Evolutionary conservation across 2,797 vertebrate genomes (phyloP).

Genomic region (Lepilemur ruficaudatus): DNA sequence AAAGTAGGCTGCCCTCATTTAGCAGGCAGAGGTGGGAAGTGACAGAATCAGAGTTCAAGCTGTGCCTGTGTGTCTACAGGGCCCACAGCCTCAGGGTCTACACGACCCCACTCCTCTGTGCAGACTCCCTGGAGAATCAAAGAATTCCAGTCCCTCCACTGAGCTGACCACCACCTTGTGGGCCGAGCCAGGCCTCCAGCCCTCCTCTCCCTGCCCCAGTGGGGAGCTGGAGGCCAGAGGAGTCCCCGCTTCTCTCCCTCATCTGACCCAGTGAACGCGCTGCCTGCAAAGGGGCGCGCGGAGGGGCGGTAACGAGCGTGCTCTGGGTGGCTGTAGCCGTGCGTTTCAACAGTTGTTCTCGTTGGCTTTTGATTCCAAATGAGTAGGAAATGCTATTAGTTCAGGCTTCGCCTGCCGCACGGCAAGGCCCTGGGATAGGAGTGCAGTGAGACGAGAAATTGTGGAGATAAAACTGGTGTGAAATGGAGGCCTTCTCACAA

Average conservation of each 20-base stretch:
- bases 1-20: background rate
- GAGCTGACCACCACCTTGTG: background rate
- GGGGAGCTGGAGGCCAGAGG: background rate
- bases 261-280: background rate
- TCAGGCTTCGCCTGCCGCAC: conserved; percentile 61
- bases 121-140: background rate
- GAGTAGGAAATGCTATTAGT: conserved; percentile 78
- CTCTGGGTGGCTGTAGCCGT: background rate
- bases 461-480: conserved; percentile 80
- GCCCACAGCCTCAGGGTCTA: background rate
- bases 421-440: conserved; percentile 72
- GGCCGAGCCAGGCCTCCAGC: background rate
- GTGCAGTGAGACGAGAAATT: conserved; percentile 78
- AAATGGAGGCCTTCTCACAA: conserved; percentile 74
- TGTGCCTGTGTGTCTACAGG: background rate
- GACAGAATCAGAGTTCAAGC: background rate
- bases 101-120: background rate
- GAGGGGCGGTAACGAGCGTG: background rate
- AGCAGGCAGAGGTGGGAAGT: background rate
- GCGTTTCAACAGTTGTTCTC: conserved; percentile 59
- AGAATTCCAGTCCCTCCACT: background rate
- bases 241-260: background rate
- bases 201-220: background rate
- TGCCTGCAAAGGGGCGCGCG: accelerated
- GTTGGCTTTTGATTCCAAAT: conserved; percentile 77